Evolutionary conservation across 2,113 vertebrate species (phyloP), one percentile per base, ranked within the genome.

Genomic region (Lasiurus cinereus): DNA sequence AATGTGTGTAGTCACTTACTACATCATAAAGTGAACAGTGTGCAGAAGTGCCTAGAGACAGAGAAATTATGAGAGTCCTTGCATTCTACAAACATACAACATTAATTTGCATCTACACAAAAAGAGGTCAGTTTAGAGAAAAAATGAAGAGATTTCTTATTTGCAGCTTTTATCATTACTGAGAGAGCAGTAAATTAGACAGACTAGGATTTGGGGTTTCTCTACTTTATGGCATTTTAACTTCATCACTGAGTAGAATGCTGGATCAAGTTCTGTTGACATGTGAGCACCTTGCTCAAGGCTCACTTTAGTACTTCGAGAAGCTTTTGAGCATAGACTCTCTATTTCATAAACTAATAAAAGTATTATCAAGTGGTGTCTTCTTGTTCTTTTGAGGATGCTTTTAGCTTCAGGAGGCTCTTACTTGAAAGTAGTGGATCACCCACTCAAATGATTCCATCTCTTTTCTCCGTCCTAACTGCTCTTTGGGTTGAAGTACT

Each of bases 331-430:
- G 4, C 46, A 43, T 66, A 76, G 13, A 76, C 33, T 83, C 4
- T 80, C 83, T 84, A 69, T 82, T 93, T 89, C 83, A 36, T 85
- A 50, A 11, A 54, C 85, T 66, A 70, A 62, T 82, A 15, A 83
- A 82, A 80, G n/a, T 54, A 56, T 79, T 84, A 56, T 80, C 78
- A 43, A 43, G 77, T 85, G 78, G 3, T 59, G 1, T 83, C 36
- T 83, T 88, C 79, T 72, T 94, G 54, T 85, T 31, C 56, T 72
- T 88, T 10, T 77, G 19, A 91, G 19, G 79, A 76, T 72, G 12
- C 70, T 48, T 90, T 90, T 56, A 91, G 43, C 48, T 56, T 69
- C 56, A 79, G 0, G 66, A 39, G 33, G 43, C 14, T 91, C 21
- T 73, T 92, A 52, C 74, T 76, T 91, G 43, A 70, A 84, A 82